phyloP scores from a whole-genome alignment of 2,797 vertebrate species.

The Pagetopsis macropterus region DNA sequence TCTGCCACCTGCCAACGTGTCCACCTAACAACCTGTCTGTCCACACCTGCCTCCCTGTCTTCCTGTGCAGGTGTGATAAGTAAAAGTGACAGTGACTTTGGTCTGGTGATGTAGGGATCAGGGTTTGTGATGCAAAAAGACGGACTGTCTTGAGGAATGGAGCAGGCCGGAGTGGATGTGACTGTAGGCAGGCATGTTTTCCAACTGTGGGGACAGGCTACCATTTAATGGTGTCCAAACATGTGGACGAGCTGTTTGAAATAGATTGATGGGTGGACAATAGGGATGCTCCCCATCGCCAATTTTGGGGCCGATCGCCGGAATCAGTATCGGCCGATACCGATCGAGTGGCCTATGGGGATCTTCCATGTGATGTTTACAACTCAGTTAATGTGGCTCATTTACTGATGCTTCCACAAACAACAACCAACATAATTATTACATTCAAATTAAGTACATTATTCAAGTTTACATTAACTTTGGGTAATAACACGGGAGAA shows the following conservation, averaged over 20 bases:
- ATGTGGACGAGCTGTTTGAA: conserved; percentile 13
- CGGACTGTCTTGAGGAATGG: background rate
- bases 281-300: too few species aligned
- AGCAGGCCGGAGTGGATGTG: conserved; percentile 24
- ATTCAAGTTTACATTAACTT: too few species aligned
- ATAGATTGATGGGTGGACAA: background rate
- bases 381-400: too few species aligned
- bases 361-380: too few species aligned
- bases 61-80: conserved; percentile 13
- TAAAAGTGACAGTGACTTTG: conserved; percentile 1
- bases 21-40: background rate
- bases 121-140: background rate
- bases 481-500: too few species aligned
- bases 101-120: background rate
- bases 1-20: conserved; percentile 17
- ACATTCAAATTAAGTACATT: too few species aligned
- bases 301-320: too few species aligned
- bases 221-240: conserved; percentile 48
- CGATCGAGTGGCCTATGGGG: too few species aligned
- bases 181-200: background rate
- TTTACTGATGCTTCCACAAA: too few species aligned
- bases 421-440: too few species aligned
- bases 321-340: too few species aligned
- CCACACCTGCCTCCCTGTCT: conserved; percentile 6
- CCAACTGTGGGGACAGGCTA: conserved; percentile 30